These are phyloP conservation scores for Neopelma chrysocephalum DNA, from an alignment of 2,797 vertebrate genomes.

Conservation along the genomic window DNA sequence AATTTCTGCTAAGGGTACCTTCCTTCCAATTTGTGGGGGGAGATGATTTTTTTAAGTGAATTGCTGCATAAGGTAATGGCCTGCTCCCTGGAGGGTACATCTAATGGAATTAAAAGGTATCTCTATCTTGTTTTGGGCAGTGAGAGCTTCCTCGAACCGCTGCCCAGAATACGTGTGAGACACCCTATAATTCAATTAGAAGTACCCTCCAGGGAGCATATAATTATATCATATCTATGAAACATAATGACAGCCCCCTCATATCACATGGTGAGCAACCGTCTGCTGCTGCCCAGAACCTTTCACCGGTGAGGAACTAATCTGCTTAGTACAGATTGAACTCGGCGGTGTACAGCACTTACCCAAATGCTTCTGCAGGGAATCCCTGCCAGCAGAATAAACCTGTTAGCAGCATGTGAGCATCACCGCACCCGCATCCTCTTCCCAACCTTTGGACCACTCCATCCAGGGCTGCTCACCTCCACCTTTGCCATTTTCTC, in stretches of 20 bases:
- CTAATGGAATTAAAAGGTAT: conserved; percentile 73
- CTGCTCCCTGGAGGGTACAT: conserved; percentile 48
- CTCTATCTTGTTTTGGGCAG: conserved; percentile 63
- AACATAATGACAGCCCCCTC: conserved; percentile 74
- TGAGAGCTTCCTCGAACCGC: conserved; percentile 40
- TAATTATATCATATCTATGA: conserved; percentile 75
- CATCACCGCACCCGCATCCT: background rate
- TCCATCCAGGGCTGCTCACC: background rate
- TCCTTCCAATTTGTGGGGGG: background rate
- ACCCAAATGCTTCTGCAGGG: conserved; percentile 47
- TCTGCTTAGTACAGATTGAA: conserved; percentile 74
- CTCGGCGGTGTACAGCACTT: conserved; percentile 31
- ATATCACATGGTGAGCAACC: conserved; percentile 59
- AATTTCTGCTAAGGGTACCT: background rate
- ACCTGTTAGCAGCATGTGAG: conserved; percentile 21
- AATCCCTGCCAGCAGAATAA: conserved; percentile 48
- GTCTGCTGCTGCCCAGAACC: conserved; percentile 73
- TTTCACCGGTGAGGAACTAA: conserved; percentile 73
- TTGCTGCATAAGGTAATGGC: conserved; percentile 17
- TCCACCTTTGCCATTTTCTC: background rate
- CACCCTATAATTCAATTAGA: conserved; percentile 78
- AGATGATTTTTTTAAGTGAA: background rate
- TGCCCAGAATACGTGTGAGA: conserved; percentile 72
- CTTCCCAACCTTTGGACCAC: background rate
- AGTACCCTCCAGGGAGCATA: conserved; percentile 70